Evolutionary conservation across 1,140 invertebrate species (phyloP).

Genomic region (Phthorimaea operculella): DNA sequence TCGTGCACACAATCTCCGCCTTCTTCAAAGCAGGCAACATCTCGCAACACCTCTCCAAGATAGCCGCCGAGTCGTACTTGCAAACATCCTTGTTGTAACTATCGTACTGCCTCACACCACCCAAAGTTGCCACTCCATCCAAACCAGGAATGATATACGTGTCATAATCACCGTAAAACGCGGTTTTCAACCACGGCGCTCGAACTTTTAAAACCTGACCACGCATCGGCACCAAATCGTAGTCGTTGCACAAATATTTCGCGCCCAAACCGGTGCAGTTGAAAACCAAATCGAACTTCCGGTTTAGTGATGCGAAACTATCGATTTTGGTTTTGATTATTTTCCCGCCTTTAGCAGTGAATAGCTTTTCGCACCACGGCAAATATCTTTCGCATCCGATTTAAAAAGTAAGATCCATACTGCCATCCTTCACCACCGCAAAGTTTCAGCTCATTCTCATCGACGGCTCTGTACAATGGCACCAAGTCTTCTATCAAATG

Average conservation of each 20-base stretch:
- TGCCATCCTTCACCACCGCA: slow-evolving; percentile 80
- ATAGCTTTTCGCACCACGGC: slow-evolving; percentile 78
- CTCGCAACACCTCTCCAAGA: slow-evolving; percentile 77
- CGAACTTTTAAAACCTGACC: slow-evolving; percentile 89
- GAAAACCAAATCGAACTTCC: slow-evolving; percentile 81
- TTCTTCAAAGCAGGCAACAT: slow-evolving; percentile 78
- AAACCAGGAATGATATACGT: slow-evolving; percentile 88
- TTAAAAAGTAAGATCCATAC: slow-evolving; percentile 83
- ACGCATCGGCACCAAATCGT: slow-evolving; percentile 82
- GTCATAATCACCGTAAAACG: slow-evolving; percentile 85
- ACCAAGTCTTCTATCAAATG: slow-evolving; percentile 79
- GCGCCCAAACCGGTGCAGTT: slow-evolving; percentile 92
- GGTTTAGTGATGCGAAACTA: slow-evolving; percentile 70
- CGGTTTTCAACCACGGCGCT: slow-evolving; percentile 91
- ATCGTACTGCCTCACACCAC: slow-evolving; percentile 85
- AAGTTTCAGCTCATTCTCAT: slow-evolving; percentile 76
- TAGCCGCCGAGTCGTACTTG: slow-evolving; percentile 77
- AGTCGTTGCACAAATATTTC: slow-evolving; percentile 80
- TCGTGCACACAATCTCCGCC: slow-evolving; percentile 72
- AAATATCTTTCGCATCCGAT: slow-evolving; percentile 79
- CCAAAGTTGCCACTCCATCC: slow-evolving; percentile 78
- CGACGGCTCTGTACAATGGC: slow-evolving; percentile 77
- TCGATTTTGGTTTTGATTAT: slow-evolving; percentile 70
- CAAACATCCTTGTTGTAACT: slow-evolving; percentile 78
- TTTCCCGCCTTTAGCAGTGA: slow-evolving; percentile 69